These are phyloP conservation scores for Meriones unguiculatus DNA, from an alignment of 2,113 vertebrate species.

Conservation along the genomic window DNA sequence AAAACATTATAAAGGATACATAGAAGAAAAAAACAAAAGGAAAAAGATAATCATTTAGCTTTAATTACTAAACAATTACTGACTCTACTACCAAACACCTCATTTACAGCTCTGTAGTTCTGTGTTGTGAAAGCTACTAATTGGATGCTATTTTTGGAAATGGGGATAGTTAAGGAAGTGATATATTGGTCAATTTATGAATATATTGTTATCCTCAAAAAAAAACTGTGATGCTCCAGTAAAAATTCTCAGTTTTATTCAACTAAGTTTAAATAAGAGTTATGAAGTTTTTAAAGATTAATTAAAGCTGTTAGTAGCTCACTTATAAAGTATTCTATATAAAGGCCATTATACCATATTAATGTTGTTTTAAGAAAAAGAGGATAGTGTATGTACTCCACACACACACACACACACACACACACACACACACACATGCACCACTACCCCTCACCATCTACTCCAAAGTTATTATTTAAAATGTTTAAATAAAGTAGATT, in stretches of 20 bases:
- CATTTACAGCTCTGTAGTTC: background rate
- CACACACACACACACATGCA: background rate
- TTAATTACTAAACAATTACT: constrained; percentile 13
- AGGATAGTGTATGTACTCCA: background rate
- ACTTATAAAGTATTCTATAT: background rate
- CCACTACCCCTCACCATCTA: background rate
- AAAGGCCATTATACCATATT: background rate
- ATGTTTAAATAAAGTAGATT: background rate
- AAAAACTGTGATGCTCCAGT: constrained; percentile 12
- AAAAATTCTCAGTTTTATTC: constrained; percentile 57
- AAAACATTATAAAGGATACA: background rate
- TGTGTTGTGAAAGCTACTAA: constrained; percentile 14
- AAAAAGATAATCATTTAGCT: background rate
- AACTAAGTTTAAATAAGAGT: background rate
- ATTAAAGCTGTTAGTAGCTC: background rate
- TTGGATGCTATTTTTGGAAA: background rate
- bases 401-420: background rate
- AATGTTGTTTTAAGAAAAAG: background rate
- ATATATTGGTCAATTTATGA: constrained; percentile 14
- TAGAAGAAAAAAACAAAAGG: background rate
- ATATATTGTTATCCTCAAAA: background rate
- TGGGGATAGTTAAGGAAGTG: constrained; percentile 2
- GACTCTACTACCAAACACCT: background rate
- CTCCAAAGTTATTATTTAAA: constrained; percentile 22
- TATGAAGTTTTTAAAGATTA: constrained; percentile 14